phyloP scores from a whole-genome alignment of 2,113 vertebrate genomes.

The Lathamus discolor region DNA sequence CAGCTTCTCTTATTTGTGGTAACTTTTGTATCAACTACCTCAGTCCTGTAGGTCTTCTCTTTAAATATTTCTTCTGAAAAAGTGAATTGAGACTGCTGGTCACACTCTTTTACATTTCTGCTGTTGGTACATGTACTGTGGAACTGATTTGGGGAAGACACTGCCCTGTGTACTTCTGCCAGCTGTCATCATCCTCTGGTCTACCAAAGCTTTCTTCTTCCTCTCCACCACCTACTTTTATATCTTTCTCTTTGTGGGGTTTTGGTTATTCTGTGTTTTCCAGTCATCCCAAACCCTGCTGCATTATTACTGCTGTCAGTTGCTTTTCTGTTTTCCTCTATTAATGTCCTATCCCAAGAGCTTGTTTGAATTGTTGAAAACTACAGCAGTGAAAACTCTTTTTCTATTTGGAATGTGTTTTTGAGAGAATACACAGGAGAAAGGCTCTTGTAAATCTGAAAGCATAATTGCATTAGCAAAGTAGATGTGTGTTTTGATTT shows the following conservation, averaged over 20 bases:
- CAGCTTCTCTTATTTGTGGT: neutral
- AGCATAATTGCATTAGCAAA: neutral
- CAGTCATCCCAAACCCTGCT: neutral
- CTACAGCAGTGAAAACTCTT: neutral
- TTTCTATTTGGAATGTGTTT: neutral
- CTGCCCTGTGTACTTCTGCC: neutral
- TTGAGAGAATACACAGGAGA: neutral
- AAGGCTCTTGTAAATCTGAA: neutral
- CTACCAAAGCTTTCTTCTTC: neutral
- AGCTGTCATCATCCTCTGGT: neutral
- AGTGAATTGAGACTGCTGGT: neutral
- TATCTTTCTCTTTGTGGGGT: neutral
- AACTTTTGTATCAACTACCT: neutral
- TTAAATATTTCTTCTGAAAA: neutral
- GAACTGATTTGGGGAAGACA: neutral
- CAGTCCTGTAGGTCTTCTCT: neutral
- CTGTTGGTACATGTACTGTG: neutral
- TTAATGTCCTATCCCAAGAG: neutral
- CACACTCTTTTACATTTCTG: neutral
- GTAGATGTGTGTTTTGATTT: neutral
- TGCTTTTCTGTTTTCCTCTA: neutral
- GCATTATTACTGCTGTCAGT: neutral
- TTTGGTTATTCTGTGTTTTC: slow-evolving; percentile 2
- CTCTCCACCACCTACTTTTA: neutral
- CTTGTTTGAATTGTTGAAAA: neutral